Evolutionary conservation across 2,113 vertebrate species (phyloP), one percentile per base, ranked within the genome.

Genomic region (Gadus macrocephalus): DNA sequence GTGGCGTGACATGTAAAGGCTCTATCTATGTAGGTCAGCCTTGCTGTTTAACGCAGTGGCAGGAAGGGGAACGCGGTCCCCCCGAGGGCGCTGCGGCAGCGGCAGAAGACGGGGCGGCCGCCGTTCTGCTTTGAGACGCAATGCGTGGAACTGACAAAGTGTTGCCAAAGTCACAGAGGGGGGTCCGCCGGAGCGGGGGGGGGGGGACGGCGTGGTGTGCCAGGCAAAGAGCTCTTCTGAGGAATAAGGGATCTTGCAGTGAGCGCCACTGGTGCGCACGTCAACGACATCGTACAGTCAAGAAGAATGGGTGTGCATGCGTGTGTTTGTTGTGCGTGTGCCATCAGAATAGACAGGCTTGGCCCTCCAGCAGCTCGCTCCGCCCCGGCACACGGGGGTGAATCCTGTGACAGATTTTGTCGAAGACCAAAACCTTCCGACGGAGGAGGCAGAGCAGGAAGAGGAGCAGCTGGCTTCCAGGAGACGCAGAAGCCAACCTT

Each of bases 1-100:
- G 69, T 4, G 28, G 20, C 12, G 19, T 16, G 67, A 75, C 42
- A 85, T 84, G 77, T 83, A 68, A 70, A 81, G 83, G 81, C 75
- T 79, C 67, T 87, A 89, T 79, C 67, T 87, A 89, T 90, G 85
- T 90, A 88, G 89, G 89, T 88, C 89, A 90, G 82, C 85, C 69
- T 60, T 66, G 85, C 85, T 88, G 86, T 86, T 86, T 82, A 86
- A 88, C 86, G 87, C 82, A 86, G 84, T 89, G 80, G 83, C 85
- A 89, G 84, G 87, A 88, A 86, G 71, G 12, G 83, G 82, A 85
- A 85, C 61, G 73, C 59, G 62, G 42, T 81, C 86, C 84, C 83
- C 31, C 31, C 31, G 31, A 88, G 86, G 84, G 85, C 61, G 79
- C 83, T 53, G 83, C 77, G 2, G 25, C 25, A 25, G 25, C 78